These are phyloP conservation scores for Apis dorsata DNA, from an alignment of 1,140 invertebrate genomes.

Conservation along the genomic window DNA sequence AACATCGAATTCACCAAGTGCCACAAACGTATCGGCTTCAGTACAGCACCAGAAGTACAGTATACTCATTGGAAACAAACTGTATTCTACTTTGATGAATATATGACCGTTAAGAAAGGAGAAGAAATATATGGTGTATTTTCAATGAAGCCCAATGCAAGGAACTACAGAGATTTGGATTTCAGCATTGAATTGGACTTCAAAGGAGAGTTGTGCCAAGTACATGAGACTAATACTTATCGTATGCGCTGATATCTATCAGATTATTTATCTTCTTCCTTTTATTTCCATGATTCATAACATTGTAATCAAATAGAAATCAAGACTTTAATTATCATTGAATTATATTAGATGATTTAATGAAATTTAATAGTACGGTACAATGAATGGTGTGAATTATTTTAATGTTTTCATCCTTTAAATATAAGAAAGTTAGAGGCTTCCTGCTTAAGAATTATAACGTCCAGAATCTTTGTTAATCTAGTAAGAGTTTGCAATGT, in stretches of 20 bases:
- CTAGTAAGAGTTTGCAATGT: slow-evolving; percentile 17
- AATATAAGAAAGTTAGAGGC: slow-evolving; percentile 28
- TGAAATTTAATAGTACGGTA: slow-evolving; percentile 51
- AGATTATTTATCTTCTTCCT: slow-evolving; percentile 38
- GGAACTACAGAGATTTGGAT: slow-evolving; percentile 98
- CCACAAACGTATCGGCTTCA: slow-evolving; percentile 99
- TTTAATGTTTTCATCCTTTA: slow-evolving; percentile 26
- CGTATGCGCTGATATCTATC: slow-evolving; percentile 93
- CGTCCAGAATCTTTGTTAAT: slow-evolving; percentile 35
- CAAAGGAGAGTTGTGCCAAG: slow-evolving; percentile 95
- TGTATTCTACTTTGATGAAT: slow-evolving; percentile 98
- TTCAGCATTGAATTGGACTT: slow-evolving; percentile 97
- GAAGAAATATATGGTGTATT: slow-evolving; percentile 96
- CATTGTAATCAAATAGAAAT: slow-evolving; percentile 55
- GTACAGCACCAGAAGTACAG: slow-evolving; percentile 97
- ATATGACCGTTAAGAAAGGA: slow-evolving; percentile 95
- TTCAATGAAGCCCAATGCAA: slow-evolving; percentile 95
- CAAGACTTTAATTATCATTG: slow-evolving; percentile 45
- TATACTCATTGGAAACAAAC: slow-evolving; percentile 99
- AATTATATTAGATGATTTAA: slow-evolving; percentile 47
- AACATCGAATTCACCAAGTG: slow-evolving; percentile 99
- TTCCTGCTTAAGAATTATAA: slow-evolving; percentile 24
- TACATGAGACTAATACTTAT: slow-evolving; percentile 94
- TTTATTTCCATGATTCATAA: slow-evolving; percentile 58
- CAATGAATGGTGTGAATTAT: slow-evolving; percentile 38